phyloP scores from a whole-genome alignment of 2,113 vertebrate genomes.

The Antechinus flavipes region DNA sequence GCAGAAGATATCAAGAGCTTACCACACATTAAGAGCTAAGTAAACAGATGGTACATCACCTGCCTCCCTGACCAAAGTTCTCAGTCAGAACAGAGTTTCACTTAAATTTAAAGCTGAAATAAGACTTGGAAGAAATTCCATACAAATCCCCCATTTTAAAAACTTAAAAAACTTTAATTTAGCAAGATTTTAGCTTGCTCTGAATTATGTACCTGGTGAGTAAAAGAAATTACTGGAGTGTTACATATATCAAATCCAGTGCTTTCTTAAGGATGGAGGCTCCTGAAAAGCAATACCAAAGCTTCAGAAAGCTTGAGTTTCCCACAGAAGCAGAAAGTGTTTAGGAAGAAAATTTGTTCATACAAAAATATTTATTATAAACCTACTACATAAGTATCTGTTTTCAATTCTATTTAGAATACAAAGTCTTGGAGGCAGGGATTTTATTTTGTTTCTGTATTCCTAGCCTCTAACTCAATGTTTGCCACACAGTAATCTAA shows the following conservation, averaged over 20 bases:
- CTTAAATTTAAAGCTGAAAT: background rate
- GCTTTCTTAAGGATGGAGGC: background rate
- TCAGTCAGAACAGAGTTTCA: too few relatives aligned
- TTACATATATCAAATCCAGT: background rate
- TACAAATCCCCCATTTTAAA: background rate
- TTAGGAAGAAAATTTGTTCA: background rate
- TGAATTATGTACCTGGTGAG: background rate
- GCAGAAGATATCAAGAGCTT: background rate
- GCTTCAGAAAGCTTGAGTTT: background rate
- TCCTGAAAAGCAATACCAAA: background rate
- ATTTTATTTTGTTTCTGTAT: background rate
- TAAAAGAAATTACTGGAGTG: background rate
- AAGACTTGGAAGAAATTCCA: background rate
- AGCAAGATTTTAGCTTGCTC: background rate
- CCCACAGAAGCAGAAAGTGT: background rate
- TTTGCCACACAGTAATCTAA: background rate
- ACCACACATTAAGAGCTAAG: background rate
- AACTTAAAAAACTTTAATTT: background rate
- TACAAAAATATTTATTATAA: background rate
- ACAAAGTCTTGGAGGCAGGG: too few relatives aligned
- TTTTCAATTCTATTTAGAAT: too few relatives aligned
- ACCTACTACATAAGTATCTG: background rate
- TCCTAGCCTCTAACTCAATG: background rate
- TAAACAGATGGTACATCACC: background rate
- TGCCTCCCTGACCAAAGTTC: too few relatives aligned